Base-by-base conservation (phyloP, 1,140 invertebrate species). In the Bombus pyrosoma region DNA sequence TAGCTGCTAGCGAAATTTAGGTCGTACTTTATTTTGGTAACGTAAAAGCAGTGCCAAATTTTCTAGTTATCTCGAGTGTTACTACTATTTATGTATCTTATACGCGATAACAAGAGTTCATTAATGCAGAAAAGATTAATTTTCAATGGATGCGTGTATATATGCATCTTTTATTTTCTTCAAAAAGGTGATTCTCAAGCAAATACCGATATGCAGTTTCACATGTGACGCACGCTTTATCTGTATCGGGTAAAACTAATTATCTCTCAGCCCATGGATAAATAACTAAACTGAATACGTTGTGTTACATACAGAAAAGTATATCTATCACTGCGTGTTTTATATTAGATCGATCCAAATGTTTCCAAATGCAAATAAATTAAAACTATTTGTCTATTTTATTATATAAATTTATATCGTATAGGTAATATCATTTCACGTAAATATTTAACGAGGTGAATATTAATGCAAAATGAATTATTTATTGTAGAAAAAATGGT, bases 401-500 rank as follows among this genome's bases (percentile, higher is more conserved):
- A 39, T 8, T 28, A 39, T 4, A 39, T 28, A 39, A 39, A 71
- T n/a, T 39, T 41, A 5, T 62, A 28, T 28, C 12, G 10, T 3
- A 12, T 15, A n/a, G 28, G 3, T 22, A 10, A 34, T 68, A 2
- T 34, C 18, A 68, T 37, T 37, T 37, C 37, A 28, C 28, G 12
- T 18, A 22, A 32, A 47, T 75, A 22, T 25, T 62, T 28, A 34
- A 66, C 8, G 8, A 75, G 12, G 6, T 8, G 18, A 3, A 28
- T 75, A 59, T 37, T 78, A 18, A 59, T 5, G n/a, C 10, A 34
- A n/a, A 34, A 37, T 57, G 5, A 73, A 80, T 62, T 28, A 39
- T 81, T 8, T 22, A 15, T 92, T 92, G 0, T 83, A 95, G 94
- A 22, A 92, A 93, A 82, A 90, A 91, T 79, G 76, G 79, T 6